A percentile compares a stretch with the other conserved stretches of the same genome.
phyloP scores from a whole-genome alignment of 92 coral and sea anemone genomes.

The Epizoanthus stellaris region DNA sequence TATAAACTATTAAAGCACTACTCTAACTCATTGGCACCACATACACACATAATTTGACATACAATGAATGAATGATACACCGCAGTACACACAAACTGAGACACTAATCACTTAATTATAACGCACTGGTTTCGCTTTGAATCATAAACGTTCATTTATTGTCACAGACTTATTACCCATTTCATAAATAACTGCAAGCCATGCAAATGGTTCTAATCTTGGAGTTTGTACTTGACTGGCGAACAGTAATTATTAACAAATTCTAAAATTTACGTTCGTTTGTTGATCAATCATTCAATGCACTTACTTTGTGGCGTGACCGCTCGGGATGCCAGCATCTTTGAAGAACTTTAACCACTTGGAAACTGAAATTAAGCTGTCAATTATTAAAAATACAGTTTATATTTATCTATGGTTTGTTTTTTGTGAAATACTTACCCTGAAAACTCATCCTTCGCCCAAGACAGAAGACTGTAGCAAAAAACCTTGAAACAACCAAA shows the following conservation, averaged over 20 bases:
- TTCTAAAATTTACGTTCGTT: too few species aligned
- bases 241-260: too few species aligned
- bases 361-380: constrained; percentile 58
- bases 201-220: too few species aligned
- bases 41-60: too few species aligned
- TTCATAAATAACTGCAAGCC: not conserved
- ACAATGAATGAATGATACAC: too few species aligned
- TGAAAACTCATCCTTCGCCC: constrained; percentile 53
- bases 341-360: constrained; percentile 93
- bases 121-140: too few species aligned
- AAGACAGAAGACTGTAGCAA: not conserved
- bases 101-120: too few species aligned
- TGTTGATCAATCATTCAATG: not conserved
- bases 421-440: constrained; percentile 38
- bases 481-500: not conserved
- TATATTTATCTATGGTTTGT: not conserved
- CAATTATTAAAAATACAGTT: not conserved
- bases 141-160: not conserved
- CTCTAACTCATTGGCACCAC: too few species aligned
- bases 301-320: constrained; percentile 90
- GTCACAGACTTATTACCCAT: not conserved
- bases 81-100: too few species aligned
- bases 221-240: too few species aligned
- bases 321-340: constrained; percentile 92
- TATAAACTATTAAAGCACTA: too few species aligned